phyloP scores from a whole-genome alignment of 2,888 invertebrate genomes.

The Saturnia japonica region DNA sequence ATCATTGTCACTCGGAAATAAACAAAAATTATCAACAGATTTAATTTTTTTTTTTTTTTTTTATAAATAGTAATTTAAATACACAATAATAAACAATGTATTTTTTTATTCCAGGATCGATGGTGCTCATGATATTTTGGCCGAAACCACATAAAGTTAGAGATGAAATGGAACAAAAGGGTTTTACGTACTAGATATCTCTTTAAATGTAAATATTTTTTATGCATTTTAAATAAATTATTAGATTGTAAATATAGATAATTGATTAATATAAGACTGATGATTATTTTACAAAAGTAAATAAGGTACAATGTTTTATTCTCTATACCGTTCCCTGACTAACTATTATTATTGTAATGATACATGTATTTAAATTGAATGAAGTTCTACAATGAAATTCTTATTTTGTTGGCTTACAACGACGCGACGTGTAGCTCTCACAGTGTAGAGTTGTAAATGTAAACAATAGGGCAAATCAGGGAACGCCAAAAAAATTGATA shows the following conservation, averaged over 20 bases:
- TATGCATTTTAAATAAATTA: neutral
- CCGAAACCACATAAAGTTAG: slow-evolving; percentile 66
- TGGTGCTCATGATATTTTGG: slow-evolving; percentile 68
- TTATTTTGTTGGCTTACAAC: neutral
- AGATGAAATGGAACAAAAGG: slow-evolving; percentile 62
- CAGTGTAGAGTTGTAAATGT: too few relatives aligned
- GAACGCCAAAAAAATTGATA: too few relatives aligned
- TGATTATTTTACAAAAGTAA: slow-evolving; percentile 1
- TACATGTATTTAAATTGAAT: neutral
- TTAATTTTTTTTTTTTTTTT: too few relatives aligned
- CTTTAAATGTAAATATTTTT: neutral
- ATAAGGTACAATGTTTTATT: neutral
- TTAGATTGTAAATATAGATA: neutral
- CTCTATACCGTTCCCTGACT: too few relatives aligned
- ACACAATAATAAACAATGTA: neutral
- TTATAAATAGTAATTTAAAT: too few relatives aligned
- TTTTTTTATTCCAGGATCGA: slow-evolving; percentile 54
- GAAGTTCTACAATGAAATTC: neutral
- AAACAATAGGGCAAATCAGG: too few relatives aligned
- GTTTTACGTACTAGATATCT: slow-evolving; percentile 57
- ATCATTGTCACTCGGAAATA: too few relatives aligned
- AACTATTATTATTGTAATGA: neutral
- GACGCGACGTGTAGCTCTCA: too few relatives aligned
- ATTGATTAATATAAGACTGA: slow-evolving; percentile 28
- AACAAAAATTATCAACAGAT: too few relatives aligned